A percentile compares a stretch with the other conserved stretches of the same genome.
Conservation (phyloP, 2,113 vertebrate genomes). For the Bostrychus sinensis region DNA sequence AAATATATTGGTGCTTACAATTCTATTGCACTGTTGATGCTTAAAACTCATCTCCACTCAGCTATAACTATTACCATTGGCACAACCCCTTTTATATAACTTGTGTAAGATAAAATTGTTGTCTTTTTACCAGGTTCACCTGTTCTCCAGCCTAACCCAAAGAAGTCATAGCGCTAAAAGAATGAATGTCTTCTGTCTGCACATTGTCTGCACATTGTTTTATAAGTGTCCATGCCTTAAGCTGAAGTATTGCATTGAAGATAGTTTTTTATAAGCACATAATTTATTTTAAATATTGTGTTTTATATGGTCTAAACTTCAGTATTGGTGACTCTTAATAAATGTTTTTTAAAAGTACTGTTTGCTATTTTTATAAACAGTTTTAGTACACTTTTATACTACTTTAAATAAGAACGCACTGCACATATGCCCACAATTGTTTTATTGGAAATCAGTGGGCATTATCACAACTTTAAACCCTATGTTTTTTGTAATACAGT, state of each 20-base stretch:
- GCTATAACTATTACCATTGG: too few species aligned
- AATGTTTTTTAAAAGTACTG: slow-evolving; percentile 32
- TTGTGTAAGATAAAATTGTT: slow-evolving; percentile 10
- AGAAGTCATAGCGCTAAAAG: slow-evolving; percentile 66
- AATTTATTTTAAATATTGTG: slow-evolving; percentile 60
- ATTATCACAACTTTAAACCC: slow-evolving; percentile 40
- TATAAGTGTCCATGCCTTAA: slow-evolving; percentile 47
- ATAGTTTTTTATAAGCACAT: slow-evolving; percentile 31
- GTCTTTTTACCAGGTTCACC: slow-evolving; percentile 58
- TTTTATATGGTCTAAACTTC: slow-evolving; percentile 22
- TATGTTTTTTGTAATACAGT: slow-evolving; percentile 53
- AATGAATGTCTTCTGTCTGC: slow-evolving; percentile 23
- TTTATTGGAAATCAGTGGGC: slow-evolving; percentile 51
- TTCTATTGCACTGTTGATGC: too few species aligned
- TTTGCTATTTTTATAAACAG: slow-evolving; percentile 53
- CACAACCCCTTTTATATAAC: too few species aligned
- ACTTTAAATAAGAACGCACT: slow-evolving; percentile 41
- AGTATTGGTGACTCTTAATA: slow-evolving; percentile 35
- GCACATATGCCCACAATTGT: slow-evolving; percentile 43
- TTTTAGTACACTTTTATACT: slow-evolving; percentile 39
- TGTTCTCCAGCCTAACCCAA: slow-evolving; percentile 44
- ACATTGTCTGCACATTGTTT: slow-evolving; percentile 11
- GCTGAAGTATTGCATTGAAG: slow-evolving; percentile 19
- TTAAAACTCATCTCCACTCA: too few species aligned
- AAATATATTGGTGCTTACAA: too few species aligned